Base-by-base conservation (phyloP, 2,797 vertebrate genomes). In the Muraenolepis orangiensis region DNA sequence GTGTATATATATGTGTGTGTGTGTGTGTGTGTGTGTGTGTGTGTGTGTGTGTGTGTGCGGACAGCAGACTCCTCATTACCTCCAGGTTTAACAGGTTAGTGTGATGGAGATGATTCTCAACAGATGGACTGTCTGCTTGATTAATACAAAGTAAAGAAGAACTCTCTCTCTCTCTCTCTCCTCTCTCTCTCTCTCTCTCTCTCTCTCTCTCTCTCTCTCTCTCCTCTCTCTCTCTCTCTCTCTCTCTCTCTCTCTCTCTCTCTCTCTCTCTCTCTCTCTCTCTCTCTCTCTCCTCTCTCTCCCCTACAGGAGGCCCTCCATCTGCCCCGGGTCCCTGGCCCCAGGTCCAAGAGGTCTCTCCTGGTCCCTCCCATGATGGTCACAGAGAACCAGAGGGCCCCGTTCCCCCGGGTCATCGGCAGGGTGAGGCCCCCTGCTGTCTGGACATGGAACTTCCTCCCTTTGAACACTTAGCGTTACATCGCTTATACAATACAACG, bases 321-420 rank as follows among this genome's bases (percentile, higher is more conserved):
- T 81, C 87, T 91, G 26, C 92, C 91, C 82, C 91, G 93, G 76
- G 92, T 57, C 51, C 87, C 89, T 77, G 89, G 92, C 20, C 86
- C 94, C 83, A 95, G 97, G 88, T 93, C 93, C 71, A 98, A 95
- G 91, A 93, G 97, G 75, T 95, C 96, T 78, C 94, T 99, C 81
- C 90, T 98, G 88, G 92, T 96, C 29, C 95, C 95, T 66, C 93
- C 95, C 0, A 95, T 99, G 89, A 90, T 93, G 74, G 93, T 98
- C 75, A 95, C 96, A 6, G 97, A 99, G 92, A 98, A 96, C 90
- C 96, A 96, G 90, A 95, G 97, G 84, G 91, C 94, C 26, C 96
- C 96, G 0, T 98, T 98, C 73, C 97, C 97, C 38, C 94, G 93
- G 87, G 72, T 80, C 61, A 95, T 98, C 51, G 97, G 97, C 91